phyloP scores from a whole-genome alignment of 1,140 invertebrate species.

The Epicauta chinensis region DNA sequence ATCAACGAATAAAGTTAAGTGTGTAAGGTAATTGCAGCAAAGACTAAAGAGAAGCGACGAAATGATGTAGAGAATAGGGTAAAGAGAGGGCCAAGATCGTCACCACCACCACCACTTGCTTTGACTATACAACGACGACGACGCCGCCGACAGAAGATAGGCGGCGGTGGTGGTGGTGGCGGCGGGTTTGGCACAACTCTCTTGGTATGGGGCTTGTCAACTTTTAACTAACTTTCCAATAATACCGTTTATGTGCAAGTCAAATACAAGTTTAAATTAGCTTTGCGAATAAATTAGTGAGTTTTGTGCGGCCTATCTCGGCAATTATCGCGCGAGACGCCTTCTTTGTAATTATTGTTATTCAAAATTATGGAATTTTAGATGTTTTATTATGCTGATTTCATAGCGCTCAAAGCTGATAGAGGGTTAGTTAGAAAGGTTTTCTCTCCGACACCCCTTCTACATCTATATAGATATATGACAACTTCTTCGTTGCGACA shows the following conservation, averaged over 20 bases:
- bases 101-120: not conserved
- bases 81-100: not conserved
- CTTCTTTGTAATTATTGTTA: constrained; percentile 41
- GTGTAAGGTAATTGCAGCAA: constrained; percentile 18
- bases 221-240: constrained; percentile 41
- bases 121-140: not conserved
- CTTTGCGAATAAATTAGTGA: constrained; percentile 41
- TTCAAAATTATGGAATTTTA: constrained; percentile 41
- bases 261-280: constrained; percentile 44
- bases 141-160: not conserved
- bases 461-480: too few relatives aligned
- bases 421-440: too few relatives aligned
- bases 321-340: constrained; percentile 39
- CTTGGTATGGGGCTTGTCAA: constrained; percentile 31
- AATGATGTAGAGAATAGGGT: constrained; percentile 1
- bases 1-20: constrained; percentile 21
- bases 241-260: constrained; percentile 41
- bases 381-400: constrained; percentile 41
- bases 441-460: too few relatives aligned
- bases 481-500: too few relatives aligned
- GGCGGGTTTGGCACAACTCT: not conserved
- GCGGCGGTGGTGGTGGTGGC: not conserved
- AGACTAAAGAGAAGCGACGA: constrained; percentile 6
- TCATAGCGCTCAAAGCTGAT: constrained; percentile 29
- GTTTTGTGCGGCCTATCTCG: constrained; percentile 40